Conservation (phyloP, 2,113 vertebrate species). For the Gyps fulvus region DNA sequence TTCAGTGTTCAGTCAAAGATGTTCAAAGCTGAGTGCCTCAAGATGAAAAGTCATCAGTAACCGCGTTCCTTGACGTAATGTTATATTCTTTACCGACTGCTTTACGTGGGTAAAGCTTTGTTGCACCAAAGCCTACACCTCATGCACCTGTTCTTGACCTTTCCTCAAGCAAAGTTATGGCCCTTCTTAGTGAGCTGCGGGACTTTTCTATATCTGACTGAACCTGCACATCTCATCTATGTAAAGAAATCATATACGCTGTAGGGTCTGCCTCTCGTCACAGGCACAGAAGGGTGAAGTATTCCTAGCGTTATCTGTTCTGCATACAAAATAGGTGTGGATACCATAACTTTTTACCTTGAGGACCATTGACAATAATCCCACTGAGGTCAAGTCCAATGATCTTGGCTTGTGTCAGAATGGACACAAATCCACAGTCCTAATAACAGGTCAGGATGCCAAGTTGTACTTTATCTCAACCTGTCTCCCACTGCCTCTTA, state of each 20-base stretch:
- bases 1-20: background rate
- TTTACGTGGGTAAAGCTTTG: rapidly evolving
- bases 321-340: background rate
- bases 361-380: background rate
- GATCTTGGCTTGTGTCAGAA: background rate
- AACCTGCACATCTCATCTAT: background rate
- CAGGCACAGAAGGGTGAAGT: background rate
- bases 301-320: background rate
- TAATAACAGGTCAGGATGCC: background rate
- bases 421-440: background rate
- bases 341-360: background rate
- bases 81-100: background rate
- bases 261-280: background rate
- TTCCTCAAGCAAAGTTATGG: background rate
- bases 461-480: background rate
- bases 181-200: background rate
- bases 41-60: background rate
- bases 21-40: background rate
- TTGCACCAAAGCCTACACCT: background rate
- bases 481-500: background rate
- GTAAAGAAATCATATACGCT: background rate
- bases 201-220: background rate
- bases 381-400: no score
- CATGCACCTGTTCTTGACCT: background rate
- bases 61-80: background rate